These are phyloP conservation scores for Sclerurus mexicanus DNA, from an alignment of 2,113 vertebrate genomes.

Conservation along the genomic window DNA sequence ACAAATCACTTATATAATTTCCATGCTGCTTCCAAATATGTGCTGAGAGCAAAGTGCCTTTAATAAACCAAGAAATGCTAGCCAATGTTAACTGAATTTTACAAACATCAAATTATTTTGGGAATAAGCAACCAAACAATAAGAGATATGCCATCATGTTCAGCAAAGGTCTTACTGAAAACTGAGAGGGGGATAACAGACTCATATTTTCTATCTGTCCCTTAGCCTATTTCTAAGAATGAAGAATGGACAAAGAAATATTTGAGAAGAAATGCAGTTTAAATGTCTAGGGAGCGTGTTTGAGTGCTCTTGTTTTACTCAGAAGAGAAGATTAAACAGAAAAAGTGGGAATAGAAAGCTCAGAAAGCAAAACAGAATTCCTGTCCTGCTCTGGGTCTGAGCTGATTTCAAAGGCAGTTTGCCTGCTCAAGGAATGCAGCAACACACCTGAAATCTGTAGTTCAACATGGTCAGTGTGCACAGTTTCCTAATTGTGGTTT, in stretches of 20 bases:
- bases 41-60: not conserved
- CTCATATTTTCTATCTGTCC: not conserved
- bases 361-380: not conserved
- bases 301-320: not conserved
- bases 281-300: not conserved
- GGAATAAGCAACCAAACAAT: not conserved
- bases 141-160: not conserved
- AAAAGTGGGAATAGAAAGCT: not conserved
- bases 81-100: not conserved
- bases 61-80: not conserved
- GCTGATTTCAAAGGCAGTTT: not conserved
- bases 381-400: not conserved
- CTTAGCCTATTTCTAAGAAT: not conserved
- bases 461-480: not conserved
- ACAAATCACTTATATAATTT: not conserved
- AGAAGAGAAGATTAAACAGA: not conserved
- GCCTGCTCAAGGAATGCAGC: not conserved
- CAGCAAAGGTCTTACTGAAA: not conserved
- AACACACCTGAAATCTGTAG: not conserved
- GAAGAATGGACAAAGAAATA: not conserved
- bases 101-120: not conserved
- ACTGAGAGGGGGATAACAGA: not conserved
- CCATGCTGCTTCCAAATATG: not conserved
- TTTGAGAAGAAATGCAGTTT: not conserved
- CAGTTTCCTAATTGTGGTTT: not conserved